Evolutionary conservation across 2,113 vertebrate genomes (phyloP).

Genomic region (Tupaia tana): DNA sequence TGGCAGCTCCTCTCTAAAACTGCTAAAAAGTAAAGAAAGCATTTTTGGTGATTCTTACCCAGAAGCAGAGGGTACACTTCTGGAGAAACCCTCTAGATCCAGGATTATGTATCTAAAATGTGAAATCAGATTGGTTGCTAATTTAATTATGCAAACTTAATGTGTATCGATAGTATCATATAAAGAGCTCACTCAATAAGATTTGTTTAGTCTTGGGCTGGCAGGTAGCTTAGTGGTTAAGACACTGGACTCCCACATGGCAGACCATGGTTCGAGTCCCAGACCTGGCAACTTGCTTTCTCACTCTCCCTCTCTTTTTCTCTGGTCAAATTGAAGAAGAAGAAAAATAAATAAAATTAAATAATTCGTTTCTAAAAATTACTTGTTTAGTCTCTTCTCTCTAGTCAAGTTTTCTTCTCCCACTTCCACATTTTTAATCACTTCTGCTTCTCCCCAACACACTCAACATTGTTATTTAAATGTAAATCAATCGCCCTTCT

Average conservation of each 20-base stretch:
- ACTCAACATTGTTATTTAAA: neutral
- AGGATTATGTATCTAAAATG: neutral
- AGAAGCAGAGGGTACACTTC: neutral
- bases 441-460: neutral
- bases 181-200: neutral
- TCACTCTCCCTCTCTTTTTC: no score
- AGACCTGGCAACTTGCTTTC: no score
- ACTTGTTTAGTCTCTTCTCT: neutral
- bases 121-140: neutral
- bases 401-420: neutral
- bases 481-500: neutral
- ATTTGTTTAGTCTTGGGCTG: no score
- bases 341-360: no score
- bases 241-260: no score
- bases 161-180: neutral
- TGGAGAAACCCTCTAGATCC: neutral
- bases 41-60: neutral
- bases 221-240: no score
- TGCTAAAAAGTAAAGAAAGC: neutral
- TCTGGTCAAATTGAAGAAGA: no score
- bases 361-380: no score
- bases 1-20: neutral
- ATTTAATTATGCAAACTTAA: neutral
- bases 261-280: no score
- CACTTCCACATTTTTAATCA: constrained; percentile 7